These are phyloP conservation scores for Gallinago solitaria DNA, from an alignment of 2,797 vertebrate species.

Conservation along the genomic window DNA sequence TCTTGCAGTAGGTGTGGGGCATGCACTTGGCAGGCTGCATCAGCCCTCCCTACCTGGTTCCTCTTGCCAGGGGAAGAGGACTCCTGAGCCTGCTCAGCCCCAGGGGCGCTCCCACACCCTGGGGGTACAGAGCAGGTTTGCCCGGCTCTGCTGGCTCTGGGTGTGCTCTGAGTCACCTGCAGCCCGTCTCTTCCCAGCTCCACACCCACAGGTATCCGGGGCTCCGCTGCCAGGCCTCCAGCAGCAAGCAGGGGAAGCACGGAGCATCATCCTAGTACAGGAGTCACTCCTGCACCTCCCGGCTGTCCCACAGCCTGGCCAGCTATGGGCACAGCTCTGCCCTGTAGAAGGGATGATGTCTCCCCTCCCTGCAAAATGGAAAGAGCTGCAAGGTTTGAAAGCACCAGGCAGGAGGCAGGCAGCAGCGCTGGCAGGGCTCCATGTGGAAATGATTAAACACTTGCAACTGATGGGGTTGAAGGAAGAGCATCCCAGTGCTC, in stretches of 20 bases:
- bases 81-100: neutral
- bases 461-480: neutral
- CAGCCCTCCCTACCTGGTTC: neutral
- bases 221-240: neutral
- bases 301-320: neutral
- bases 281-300: neutral
- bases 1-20: neutral
- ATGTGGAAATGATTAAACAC: neutral
- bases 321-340: neutral
- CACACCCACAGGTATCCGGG: neutral
- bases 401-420: neutral
- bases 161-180: neutral
- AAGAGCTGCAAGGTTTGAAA: neutral
- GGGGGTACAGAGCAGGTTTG: conserved; percentile 29
- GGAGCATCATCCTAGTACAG: neutral
- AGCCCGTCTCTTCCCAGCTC: neutral
- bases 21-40: neutral
- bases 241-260: neutral
- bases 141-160: conserved; percentile 50
- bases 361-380: neutral
- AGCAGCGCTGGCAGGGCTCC: neutral
- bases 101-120: neutral
- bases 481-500: neutral
- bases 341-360: neutral
- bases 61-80: neutral